A percentile compares a stretch with the other conserved stretches of the same genome.
Conservation (phyloP, 2,888 invertebrate genomes). For the Maniola hyperantus region DNA sequence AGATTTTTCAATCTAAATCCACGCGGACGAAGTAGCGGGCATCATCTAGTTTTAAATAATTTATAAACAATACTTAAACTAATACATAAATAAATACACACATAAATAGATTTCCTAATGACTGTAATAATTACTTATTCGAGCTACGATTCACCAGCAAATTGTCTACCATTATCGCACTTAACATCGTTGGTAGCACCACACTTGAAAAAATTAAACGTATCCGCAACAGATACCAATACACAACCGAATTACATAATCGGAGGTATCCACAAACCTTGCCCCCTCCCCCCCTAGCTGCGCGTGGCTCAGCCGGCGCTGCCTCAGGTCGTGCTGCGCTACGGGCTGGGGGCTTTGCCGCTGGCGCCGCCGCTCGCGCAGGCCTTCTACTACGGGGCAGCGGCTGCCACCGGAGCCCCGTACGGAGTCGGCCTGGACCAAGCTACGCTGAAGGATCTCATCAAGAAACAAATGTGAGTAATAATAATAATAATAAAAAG, state of each 20-base stretch:
- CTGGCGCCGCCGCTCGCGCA: slow-evolving; percentile 68
- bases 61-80: too few species aligned
- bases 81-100: too few species aligned
- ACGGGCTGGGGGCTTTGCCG: slow-evolving; percentile 55
- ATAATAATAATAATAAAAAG: too few species aligned
- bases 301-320: slow-evolving; percentile 63
- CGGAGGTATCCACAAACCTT: slow-evolving; percentile 31
- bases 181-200: neutral
- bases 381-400: slow-evolving; percentile 84
- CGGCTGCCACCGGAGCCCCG: slow-evolving; percentile 55
- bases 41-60: too few species aligned
- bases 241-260: slow-evolving; percentile 24
- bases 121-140: neutral
- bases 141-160: neutral
- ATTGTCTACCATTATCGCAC: neutral
- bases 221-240: neutral
- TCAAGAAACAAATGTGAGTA: slow-evolving; percentile 95
- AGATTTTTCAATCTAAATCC: too few species aligned
- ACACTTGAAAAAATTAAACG: neutral
- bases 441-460: slow-evolving; percentile 89
- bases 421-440: slow-evolving; percentile 83
- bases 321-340: slow-evolving; percentile 70
- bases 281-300: slow-evolving; percentile 48
- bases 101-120: too few species aligned
- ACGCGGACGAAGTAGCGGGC: too few species aligned